These are phyloP conservation scores for Eremophila alpestris DNA, from an alignment of 2,797 vertebrate species.

Conservation along the genomic window DNA sequence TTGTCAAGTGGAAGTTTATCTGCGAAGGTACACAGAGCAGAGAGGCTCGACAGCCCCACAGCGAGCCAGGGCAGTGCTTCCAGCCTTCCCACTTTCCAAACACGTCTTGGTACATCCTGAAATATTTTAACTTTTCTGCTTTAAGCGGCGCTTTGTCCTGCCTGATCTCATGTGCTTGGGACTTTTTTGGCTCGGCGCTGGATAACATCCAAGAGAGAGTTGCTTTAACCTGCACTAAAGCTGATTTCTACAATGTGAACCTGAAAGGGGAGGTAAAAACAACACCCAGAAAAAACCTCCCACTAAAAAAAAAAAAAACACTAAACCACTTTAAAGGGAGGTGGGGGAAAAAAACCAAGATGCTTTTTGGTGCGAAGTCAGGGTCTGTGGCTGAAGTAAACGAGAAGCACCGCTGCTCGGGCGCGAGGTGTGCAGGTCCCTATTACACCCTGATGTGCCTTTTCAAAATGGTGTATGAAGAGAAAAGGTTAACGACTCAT, in stretches of 20 bases:
- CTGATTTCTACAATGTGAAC: constrained; percentile 44
- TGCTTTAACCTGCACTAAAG: constrained; percentile 71
- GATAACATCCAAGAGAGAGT: constrained; percentile 59
- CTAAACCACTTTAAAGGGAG: constrained; percentile 35
- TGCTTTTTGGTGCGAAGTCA: constrained; percentile 4
- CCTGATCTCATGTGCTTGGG: constrained; percentile 69
- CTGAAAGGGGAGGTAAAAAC: constrained; percentile 39
- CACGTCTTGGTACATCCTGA: constrained; percentile 54
- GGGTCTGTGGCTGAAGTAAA: not conserved
- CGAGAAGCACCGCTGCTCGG: not conserved
- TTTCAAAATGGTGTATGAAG: constrained; percentile 42
- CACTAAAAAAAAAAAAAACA: not conserved
- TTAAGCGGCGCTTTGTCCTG: constrained; percentile 68
- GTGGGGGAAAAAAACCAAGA: not conserved
- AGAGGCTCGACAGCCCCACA: constrained; percentile 24
- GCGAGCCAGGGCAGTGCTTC: constrained; percentile 52
- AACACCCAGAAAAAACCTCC: not conserved
- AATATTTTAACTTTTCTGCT: constrained; percentile 65
- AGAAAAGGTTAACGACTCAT: constrained; percentile 68
- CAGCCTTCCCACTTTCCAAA: constrained; percentile 54
- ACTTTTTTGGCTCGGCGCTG: constrained; percentile 76
- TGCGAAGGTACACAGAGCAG: constrained; percentile 38
- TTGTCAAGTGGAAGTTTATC: constrained; percentile 68
- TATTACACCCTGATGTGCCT: constrained; percentile 3
- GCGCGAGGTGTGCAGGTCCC: constrained; percentile 23